Evolutionary conservation across 2,113 vertebrate species (phyloP).

Genomic region (Lampris incognitus): DNA sequence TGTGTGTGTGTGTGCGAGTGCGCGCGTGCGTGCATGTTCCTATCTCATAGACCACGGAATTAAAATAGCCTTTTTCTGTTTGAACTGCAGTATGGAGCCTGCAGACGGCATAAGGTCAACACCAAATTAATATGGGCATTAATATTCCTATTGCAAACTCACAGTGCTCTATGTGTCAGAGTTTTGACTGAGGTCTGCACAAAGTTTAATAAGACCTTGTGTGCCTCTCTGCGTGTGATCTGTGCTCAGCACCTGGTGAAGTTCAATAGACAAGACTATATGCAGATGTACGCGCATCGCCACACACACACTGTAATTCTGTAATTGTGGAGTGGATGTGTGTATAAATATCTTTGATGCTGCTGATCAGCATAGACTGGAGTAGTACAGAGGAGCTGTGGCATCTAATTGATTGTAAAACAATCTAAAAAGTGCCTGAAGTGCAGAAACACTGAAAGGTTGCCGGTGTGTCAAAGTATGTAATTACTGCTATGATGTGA

Average conservation of each 20-base stretch:
- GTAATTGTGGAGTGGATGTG: constrained; percentile 37
- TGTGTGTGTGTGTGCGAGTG: constrained; percentile 32
- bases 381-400: constrained; percentile 35
- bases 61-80: constrained; percentile 76
- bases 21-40: constrained; percentile 39
- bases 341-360: constrained; percentile 61
- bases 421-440: constrained; percentile 72
- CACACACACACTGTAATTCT: constrained; percentile 13
- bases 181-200: constrained; percentile 73
- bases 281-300: not conserved
- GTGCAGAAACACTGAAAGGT: constrained; percentile 69
- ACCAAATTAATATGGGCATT: constrained; percentile 82
- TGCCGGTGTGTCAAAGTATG: constrained; percentile 63
- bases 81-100: constrained; percentile 70
- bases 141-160: constrained; percentile 83
- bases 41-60: constrained; percentile 51
- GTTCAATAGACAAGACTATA: constrained; percentile 46
- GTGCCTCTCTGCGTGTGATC: constrained; percentile 47
- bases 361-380: constrained; percentile 58
- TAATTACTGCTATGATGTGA: constrained; percentile 76
- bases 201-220: constrained; percentile 74
- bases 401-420: constrained; percentile 79
- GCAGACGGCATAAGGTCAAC: constrained; percentile 81
- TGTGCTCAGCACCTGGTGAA: constrained; percentile 54
- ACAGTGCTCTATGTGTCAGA: constrained; percentile 54